phyloP scores from a whole-genome alignment of 2,113 vertebrate genomes.

The Trogon melanurus region DNA sequence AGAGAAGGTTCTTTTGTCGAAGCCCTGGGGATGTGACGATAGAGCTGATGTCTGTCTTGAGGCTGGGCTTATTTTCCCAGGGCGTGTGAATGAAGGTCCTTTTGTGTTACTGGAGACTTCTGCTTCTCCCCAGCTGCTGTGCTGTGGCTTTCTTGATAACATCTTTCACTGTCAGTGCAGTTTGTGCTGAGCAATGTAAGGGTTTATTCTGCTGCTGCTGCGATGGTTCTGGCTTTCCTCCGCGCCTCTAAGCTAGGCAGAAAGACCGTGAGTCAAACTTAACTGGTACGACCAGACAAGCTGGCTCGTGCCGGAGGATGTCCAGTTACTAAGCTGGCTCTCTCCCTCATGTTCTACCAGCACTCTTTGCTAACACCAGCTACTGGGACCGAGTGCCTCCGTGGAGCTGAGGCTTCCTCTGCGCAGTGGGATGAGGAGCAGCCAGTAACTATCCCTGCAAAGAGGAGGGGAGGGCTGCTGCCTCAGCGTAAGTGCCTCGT shows the following conservation, averaged over 20 bases:
- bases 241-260: not conserved
- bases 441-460: not conserved
- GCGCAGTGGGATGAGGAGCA: not conserved
- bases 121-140: not conserved
- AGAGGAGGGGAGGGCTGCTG: not conserved
- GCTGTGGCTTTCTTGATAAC: not conserved
- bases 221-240: not conserved
- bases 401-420: not conserved
- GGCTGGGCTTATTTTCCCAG: not conserved
- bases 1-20: accelerated
- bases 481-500: accelerated
- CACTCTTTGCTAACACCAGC: not conserved
- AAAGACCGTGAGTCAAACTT: conserved; percentile 2
- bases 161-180: not conserved
- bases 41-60: not conserved
- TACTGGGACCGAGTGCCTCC: not conserved
- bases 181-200: not conserved
- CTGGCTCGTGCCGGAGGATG: conserved; percentile 36
- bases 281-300: conserved; percentile 39
- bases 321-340: conserved; percentile 32
- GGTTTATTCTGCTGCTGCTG: not conserved
- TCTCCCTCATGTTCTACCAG: not conserved
- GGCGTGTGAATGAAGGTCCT: not conserved
- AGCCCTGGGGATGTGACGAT: accelerated
- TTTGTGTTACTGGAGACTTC: accelerated